Evolutionary conservation across 1,140 invertebrate genomes (phyloP), one percentile per base, ranked within the genome.

Genomic region (Melitaea cinxia): DNA sequence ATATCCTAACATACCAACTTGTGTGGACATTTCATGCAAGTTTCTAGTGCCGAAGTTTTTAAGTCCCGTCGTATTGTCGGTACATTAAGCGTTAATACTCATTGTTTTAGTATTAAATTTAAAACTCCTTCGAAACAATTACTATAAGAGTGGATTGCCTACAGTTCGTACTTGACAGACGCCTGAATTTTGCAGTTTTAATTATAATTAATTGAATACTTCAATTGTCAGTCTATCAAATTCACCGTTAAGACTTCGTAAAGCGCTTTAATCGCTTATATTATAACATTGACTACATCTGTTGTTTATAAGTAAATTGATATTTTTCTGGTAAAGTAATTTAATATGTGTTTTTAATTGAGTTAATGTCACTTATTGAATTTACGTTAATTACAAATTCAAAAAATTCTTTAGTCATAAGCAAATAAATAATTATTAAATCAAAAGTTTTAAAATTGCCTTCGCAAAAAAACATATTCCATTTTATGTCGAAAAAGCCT

Each of bases 51-150:
- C 72, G 75, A 89, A 89, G 85, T 89, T 89, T 88, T 88, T 88
- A 89, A 70, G 77, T 81, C 73, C 73, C 70, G 60, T 73, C 78
- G 82, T 83, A 84, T 86, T 79, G 80, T 85, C 77, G 80, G 80
- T 87, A 85, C 85, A 85, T 89, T 88, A 85, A 86, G 77, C 80
- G 80, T 85, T 81, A 85, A 89, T 82, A 66, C 57, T 45, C 47
- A 66, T 65, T 66, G 70, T 73, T 78, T 60, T 66, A 69, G 63
- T 75, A 73, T 72, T 66, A 73, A 73, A 78, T 75, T 78, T 78
- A 75, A 78, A 78, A 78, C 74, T 75, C 73, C 60, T 65, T 70
- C 68, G 68, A 59, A 73, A 73, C 70, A 74, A 70, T 77, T 75
- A 70, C 65, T 70, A 77, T 75, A 71, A 75, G 62, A 75, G 50